Conservation (phyloP, 1,140 invertebrate species). For the Drosophila athabasca region DNA sequence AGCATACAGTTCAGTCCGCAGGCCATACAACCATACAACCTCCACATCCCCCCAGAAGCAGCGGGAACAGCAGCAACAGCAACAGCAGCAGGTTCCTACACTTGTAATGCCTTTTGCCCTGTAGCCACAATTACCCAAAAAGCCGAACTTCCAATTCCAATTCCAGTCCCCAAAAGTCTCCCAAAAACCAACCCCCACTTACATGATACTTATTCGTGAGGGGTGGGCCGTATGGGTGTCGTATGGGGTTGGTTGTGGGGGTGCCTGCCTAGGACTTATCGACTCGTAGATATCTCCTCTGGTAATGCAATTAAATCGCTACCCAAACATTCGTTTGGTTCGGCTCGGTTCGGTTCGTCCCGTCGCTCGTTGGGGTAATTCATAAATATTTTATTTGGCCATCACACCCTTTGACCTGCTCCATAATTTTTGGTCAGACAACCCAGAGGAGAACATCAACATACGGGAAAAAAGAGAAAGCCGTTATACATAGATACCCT, state of each 20-base stretch:
- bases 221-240: background rate
- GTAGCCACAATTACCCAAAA: constrained; percentile 80
- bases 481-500: background rate
- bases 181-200: constrained; percentile 23
- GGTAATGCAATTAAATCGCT: constrained; percentile 76
- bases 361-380: constrained; percentile 53
- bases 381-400: constrained; percentile 81
- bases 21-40: constrained; percentile 7
- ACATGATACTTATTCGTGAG: constrained; percentile 19
- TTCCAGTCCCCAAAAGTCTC: constrained; percentile 30
- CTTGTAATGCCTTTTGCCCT: constrained; percentile 72
- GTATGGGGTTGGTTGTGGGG: background rate
- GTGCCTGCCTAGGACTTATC: constrained; percentile 53
- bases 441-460: background rate
- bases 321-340: constrained; percentile 40
- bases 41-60: background rate
- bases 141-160: constrained; percentile 66
- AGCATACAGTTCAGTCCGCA: constrained; percentile 52
- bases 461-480: background rate
- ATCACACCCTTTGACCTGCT: constrained; percentile 58
- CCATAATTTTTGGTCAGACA: constrained; percentile 35
- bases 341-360: constrained; percentile 43
- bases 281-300: constrained; percentile 51
- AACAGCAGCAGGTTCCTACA: constrained; percentile 48
- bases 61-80: constrained; percentile 6